phyloP scores from a whole-genome alignment of 1,140 invertebrate genomes.

The Batillaria attramentaria region DNA sequence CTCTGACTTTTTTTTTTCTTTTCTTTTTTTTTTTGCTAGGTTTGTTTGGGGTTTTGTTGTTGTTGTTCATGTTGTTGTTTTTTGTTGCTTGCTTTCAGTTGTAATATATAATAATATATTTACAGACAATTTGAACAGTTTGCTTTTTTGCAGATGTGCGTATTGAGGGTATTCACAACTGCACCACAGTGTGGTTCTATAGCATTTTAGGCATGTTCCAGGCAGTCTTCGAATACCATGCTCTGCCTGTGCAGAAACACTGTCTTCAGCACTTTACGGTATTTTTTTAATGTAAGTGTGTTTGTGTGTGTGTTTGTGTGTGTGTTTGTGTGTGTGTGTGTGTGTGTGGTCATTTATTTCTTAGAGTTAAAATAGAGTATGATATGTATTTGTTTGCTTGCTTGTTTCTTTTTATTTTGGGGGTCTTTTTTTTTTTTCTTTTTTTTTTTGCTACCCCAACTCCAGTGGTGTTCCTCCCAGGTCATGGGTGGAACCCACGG shows the following conservation, averaged over 20 bases:
- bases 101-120: not conserved
- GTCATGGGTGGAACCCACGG: too few species aligned
- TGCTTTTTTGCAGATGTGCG: constrained; percentile 47
- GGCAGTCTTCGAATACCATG: constrained; percentile 54
- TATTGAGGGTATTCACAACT: constrained; percentile 48
- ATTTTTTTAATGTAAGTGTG: not conserved
- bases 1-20: not conserved
- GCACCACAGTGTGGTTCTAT: constrained; percentile 56
- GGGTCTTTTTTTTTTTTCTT: too few species aligned
- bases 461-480: too few species aligned
- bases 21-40: not conserved
- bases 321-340: too few species aligned
- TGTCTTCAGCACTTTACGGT: constrained; percentile 46
- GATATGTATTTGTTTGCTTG: too few species aligned
- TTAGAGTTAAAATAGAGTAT: too few species aligned
- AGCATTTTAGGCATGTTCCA: constrained; percentile 58
- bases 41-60: too few species aligned
- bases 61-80: not conserved
- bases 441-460: too few species aligned
- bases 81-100: not conserved
- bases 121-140: not conserved
- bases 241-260: constrained; percentile 43
- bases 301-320: not conserved
- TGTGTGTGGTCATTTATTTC: too few species aligned
- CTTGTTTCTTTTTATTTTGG: too few species aligned